Percentiles rank a stretch among this genome's conserved stretches.
Evolutionary conservation across 2,113 vertebrate genomes (phyloP).

Genomic region (Peromyscus maniculatus): DNA sequence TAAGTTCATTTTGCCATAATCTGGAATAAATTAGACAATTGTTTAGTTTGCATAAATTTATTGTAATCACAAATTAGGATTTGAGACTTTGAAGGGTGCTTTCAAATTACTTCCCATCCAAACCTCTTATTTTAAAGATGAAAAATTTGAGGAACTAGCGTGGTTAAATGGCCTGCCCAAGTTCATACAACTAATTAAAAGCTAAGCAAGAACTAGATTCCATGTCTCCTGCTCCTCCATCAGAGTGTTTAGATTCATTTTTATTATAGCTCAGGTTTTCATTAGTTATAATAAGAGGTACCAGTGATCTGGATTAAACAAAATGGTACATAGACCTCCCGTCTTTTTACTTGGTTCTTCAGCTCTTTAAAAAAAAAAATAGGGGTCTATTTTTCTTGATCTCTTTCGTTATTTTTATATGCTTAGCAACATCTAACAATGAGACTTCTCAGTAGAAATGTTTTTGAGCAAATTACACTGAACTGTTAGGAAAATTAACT

Average conservation of each 20-base stretch:
- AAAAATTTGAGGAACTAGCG: slow-evolving; percentile 30
- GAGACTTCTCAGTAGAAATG: not conserved
- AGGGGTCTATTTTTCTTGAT: not conserved
- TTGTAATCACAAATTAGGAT: slow-evolving; percentile 75
- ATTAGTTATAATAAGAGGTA: slow-evolving; percentile 68
- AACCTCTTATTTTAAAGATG: slow-evolving; percentile 78
- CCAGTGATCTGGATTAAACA: slow-evolving; percentile 44
- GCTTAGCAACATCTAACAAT: not conserved
- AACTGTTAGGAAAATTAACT: not conserved
- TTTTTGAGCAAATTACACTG: slow-evolving; percentile 3
- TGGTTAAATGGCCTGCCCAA: slow-evolving; percentile 77
- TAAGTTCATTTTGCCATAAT: slow-evolving; percentile 76
- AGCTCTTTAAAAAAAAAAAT: not conserved
- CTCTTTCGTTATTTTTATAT: slow-evolving; percentile 58
- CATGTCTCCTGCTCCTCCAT: slow-evolving; percentile 52
- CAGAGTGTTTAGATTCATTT: slow-evolving; percentile 32
- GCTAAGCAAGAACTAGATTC: slow-evolving; percentile 65
- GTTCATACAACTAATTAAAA: slow-evolving; percentile 75
- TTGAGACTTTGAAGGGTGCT: slow-evolving; percentile 66
- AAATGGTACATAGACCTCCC: slow-evolving; percentile 12
- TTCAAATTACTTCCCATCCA: slow-evolving; percentile 76
- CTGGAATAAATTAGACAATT: slow-evolving; percentile 80
- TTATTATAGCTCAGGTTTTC: slow-evolving; percentile 57
- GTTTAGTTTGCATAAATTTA: slow-evolving; percentile 71
- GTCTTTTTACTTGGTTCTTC: slow-evolving; percentile 6